Evolutionary conservation across 2,888 invertebrate species (phyloP).

Genomic region (Xylophagus ater): DNA sequence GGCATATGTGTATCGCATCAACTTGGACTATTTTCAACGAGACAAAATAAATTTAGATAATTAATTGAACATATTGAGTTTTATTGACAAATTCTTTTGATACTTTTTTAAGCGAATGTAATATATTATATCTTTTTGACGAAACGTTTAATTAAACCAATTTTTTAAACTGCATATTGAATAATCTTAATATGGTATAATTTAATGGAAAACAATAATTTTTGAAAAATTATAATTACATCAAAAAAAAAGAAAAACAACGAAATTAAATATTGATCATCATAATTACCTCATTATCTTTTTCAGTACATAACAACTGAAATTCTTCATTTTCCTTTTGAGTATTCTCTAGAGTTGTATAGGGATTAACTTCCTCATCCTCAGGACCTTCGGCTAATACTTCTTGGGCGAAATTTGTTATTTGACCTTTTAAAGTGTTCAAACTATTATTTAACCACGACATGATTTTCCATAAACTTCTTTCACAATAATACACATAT

Average conservation of each 20-base stretch:
- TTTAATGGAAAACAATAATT: slow-evolving; percentile 5
- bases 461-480: slow-evolving; percentile 42
- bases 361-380: slow-evolving; percentile 36
- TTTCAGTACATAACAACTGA: slow-evolving; percentile 45
- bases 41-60: too few relatives aligned
- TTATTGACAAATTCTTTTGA: too few relatives aligned
- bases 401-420: slow-evolving; percentile 78
- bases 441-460: slow-evolving; percentile 53
- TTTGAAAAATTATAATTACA: not conserved
- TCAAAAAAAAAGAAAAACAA: not conserved
- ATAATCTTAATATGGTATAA: too few relatives aligned
- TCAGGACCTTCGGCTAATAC: slow-evolving; percentile 68
- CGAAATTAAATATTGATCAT: not conserved
- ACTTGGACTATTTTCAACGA: too few relatives aligned
- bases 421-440: slow-evolving; percentile 68
- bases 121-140: too few relatives aligned
- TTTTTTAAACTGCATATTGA: too few relatives aligned
- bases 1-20: too few relatives aligned
- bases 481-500: too few relatives aligned
- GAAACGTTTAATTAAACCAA: too few relatives aligned
- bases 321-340: slow-evolving; percentile 42
- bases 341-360: slow-evolving; percentile 25
- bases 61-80: too few relatives aligned
- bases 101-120: too few relatives aligned
- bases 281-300: slow-evolving; percentile 49